phyloP scores from a whole-genome alignment of 1,140 invertebrate species.

The Andrena cerasifolii region DNA sequence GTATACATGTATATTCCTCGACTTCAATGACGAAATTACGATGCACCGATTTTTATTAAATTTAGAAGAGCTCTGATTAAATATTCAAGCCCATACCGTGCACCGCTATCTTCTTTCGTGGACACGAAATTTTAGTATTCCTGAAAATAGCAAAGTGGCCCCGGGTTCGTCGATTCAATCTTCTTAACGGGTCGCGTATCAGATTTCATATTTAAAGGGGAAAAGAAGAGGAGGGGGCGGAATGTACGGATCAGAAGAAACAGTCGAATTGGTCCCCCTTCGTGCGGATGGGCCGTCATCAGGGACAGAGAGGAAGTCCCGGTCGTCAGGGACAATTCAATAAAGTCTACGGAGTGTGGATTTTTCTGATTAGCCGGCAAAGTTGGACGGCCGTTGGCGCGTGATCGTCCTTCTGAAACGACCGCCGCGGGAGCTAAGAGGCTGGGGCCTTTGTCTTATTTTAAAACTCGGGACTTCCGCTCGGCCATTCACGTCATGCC shows the following conservation, averaged over 20 bases:
- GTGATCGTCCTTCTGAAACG: constrained; percentile 76
- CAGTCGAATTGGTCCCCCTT: neutral
- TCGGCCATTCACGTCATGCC: constrained; percentile 72
- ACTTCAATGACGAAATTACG: no score
- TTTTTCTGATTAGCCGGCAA: constrained; percentile 79
- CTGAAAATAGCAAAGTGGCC: no score
- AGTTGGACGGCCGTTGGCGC: constrained; percentile 74
- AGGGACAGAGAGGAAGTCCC: constrained; percentile 1
- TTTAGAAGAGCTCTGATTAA: no score
- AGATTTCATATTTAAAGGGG: neutral
- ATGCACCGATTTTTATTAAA: no score
- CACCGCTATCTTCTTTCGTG: no score
- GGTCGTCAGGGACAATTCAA: constrained; percentile 72
- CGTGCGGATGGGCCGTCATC: constrained; percentile 26
- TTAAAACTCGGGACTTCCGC: constrained; percentile 66
- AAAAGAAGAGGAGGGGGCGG: neutral
- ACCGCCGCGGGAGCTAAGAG: constrained; percentile 47
- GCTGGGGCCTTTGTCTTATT: constrained; percentile 69
- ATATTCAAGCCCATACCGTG: no score
- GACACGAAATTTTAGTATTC: no score
- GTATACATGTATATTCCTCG: no score
- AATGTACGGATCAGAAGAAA: neutral
- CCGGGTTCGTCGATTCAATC: no score
- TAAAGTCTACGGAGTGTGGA: constrained; percentile 75
- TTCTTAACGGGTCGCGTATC: neutral